phyloP scores from a whole-genome alignment of 2,888 invertebrate genomes.

The Schizaphis graminum region DNA sequence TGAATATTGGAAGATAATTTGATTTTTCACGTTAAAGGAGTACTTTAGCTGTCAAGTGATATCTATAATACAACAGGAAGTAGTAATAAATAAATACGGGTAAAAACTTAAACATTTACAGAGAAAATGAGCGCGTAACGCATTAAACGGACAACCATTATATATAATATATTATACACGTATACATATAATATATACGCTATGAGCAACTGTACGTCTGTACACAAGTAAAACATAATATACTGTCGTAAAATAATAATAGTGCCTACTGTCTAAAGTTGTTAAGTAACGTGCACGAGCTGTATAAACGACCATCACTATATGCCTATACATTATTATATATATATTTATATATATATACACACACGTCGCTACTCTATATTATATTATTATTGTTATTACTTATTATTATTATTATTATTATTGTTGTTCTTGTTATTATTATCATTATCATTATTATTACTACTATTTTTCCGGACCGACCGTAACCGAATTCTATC shows the following conservation, averaged over 20 bases:
- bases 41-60: neutral
- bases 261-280: neutral
- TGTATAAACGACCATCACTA: neutral
- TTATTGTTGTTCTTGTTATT: neutral
- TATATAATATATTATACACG: neutral
- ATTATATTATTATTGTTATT: constrained; percentile 21
- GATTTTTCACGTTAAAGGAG: neutral
- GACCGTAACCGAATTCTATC: neutral
- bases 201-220: neutral
- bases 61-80: neutral
- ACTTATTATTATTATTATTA: constrained; percentile 10
- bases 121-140: neutral
- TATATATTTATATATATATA: neutral
- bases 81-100: neutral
- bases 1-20: neutral
- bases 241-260: neutral
- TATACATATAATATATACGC: neutral
- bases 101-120: neutral
- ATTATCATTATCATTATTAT: neutral
- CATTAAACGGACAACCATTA: neutral
- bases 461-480: neutral
- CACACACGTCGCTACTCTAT: neutral
- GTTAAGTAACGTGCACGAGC: neutral
- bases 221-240: neutral
- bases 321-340: neutral